These are phyloP conservation scores for Rotaria socialis DNA, from an alignment of 2,888 invertebrate genomes.

Conservation along the genomic window DNA sequence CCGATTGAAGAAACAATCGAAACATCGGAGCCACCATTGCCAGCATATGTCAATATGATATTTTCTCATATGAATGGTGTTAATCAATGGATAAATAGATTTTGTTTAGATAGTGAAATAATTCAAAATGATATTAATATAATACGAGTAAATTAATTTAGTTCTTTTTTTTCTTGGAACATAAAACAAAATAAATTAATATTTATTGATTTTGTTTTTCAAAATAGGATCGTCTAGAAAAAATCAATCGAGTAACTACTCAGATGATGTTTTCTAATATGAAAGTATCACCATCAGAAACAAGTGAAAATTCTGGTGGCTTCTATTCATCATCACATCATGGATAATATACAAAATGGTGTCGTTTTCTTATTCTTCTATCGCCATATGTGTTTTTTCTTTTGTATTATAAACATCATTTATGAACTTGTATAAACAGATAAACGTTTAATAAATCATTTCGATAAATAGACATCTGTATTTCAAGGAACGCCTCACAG, in stretches of 20 bases:
- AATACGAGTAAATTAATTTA: background rate
- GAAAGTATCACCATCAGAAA: too few relatives aligned
- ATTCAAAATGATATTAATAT: slow-evolving; percentile 29
- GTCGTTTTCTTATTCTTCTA: background rate
- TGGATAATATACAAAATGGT: background rate
- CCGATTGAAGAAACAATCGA: background rate
- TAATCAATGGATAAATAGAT: slow-evolving; percentile 28
- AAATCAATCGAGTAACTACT: background rate
- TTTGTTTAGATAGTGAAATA: background rate
- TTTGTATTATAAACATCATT: slow-evolving; percentile 9
- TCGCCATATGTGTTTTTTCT: background rate
- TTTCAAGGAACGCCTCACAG: too few relatives aligned
- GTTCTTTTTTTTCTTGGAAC: background rate
- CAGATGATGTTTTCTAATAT: slow-evolving; percentile 19
- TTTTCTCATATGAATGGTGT: slow-evolving; percentile 17
- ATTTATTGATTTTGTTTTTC: background rate
- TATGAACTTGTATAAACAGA: slow-evolving; percentile 15
- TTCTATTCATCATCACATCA: background rate
- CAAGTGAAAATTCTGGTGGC: background rate
- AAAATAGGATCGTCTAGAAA: background rate
- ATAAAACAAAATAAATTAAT: too few relatives aligned
- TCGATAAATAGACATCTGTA: too few relatives aligned
- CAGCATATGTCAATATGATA: background rate
- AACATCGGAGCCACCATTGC: background rate
- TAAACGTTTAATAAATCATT: background rate